These are phyloP conservation scores for Pissodes strobi DNA, from an alignment of 1,140 invertebrate species.

Conservation along the genomic window DNA sequence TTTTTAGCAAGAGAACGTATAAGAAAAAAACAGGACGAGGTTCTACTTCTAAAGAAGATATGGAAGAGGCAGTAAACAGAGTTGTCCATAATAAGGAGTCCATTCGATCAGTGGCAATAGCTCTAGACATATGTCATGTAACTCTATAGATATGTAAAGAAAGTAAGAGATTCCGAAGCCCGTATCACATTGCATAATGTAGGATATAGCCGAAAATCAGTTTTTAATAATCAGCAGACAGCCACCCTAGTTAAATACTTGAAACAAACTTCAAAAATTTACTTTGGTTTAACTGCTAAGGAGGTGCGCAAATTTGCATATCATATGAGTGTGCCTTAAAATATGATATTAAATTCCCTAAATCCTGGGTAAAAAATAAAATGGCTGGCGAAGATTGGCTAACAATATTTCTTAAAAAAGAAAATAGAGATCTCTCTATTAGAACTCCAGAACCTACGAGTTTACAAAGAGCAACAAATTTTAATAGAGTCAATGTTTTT, in stretches of 20 bases:
- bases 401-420: not conserved
- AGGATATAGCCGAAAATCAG: not conserved
- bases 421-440: not conserved
- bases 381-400: not conserved
- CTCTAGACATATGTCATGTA: no score
- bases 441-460: not conserved
- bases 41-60: not conserved
- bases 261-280: not conserved
- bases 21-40: not conserved
- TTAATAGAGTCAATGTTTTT: not conserved
- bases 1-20: not conserved
- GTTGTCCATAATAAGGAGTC: no score
- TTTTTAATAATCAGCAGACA: not conserved
- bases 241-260: not conserved
- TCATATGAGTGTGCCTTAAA: no score
- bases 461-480: not conserved
- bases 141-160: not conserved
- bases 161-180: not conserved
- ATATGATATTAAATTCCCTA: not conserved
- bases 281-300: not conserved
- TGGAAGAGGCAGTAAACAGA: not conserved
- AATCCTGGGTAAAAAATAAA: no score
- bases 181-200: no score
- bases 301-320: no score
- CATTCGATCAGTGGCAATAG: no score